Percentiles rank a stretch among this genome's conserved stretches.
phyloP scores from a whole-genome alignment of 2,888 invertebrate species.

The Cephonodes hylas region DNA sequence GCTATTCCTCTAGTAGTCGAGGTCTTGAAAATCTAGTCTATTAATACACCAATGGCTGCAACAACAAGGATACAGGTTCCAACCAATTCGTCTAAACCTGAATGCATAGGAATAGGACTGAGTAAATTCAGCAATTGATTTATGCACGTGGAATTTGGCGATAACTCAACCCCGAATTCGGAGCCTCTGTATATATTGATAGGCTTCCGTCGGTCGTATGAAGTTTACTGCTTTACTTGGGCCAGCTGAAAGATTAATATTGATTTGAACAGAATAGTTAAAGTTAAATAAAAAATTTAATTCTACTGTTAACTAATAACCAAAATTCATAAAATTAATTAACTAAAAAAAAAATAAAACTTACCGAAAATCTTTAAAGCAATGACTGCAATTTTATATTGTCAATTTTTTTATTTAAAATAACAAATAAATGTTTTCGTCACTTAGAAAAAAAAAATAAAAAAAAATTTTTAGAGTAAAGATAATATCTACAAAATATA shows the following conservation, averaged over 20 bases:
- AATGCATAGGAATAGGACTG: neutral
- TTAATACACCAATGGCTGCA: neutral
- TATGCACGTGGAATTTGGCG: neutral
- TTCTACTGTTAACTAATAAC: too few relatives aligned
- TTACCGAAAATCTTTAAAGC: slow-evolving; percentile 63
- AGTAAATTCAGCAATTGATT: neutral
- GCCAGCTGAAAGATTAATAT: too few relatives aligned
- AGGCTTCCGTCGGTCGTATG: too few relatives aligned
- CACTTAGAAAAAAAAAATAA: too few relatives aligned
- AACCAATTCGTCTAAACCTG: neutral
- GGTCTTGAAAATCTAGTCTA: neutral
- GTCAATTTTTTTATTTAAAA: slow-evolving; percentile 12
- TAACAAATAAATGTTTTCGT: slow-evolving; percentile 10
- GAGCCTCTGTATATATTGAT: neutral
- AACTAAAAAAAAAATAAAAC: slow-evolving; percentile 33
- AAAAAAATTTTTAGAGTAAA: too few relatives aligned
- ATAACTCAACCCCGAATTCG: neutral
- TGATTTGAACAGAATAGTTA: too few relatives aligned
- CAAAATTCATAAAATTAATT: neutral
- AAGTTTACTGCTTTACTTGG: too few relatives aligned
- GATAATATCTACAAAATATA: too few relatives aligned
- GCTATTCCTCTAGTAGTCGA: neutral
- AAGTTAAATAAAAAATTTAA: too few relatives aligned
- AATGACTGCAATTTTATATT: slow-evolving; percentile 61
- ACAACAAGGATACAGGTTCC: neutral